phyloP scores from a whole-genome alignment of 2,113 vertebrate genomes.

The Mirza zaza region DNA sequence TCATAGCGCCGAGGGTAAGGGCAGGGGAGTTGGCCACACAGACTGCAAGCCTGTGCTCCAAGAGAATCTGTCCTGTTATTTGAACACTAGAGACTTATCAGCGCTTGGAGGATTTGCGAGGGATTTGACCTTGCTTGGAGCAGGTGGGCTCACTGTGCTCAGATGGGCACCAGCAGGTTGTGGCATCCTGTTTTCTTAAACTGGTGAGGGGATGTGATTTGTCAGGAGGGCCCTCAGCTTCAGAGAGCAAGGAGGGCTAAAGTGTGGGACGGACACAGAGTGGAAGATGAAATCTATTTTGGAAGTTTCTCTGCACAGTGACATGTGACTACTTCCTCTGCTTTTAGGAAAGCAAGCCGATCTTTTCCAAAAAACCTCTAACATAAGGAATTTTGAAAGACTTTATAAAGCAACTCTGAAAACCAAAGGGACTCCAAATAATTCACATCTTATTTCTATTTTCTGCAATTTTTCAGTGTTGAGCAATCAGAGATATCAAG shows the following conservation, averaged over 20 bases:
- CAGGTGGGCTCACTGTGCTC: neutral
- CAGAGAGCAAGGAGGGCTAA: neutral
- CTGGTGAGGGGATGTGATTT: neutral
- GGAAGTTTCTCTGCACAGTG: neutral
- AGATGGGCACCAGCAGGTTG: slow-evolving; percentile 49
- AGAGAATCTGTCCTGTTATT: neutral
- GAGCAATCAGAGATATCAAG: neutral
- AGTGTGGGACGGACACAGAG: neutral
- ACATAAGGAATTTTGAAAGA: neutral
- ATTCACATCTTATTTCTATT: neutral
- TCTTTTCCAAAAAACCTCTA: neutral
- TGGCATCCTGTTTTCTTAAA: neutral
- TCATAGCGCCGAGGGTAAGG: accelerated
- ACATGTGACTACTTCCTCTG: neutral
- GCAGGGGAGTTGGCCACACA: accelerated
- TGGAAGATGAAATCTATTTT: neutral
- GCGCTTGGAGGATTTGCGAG: slow-evolving; percentile 72
- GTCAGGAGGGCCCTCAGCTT: neutral
- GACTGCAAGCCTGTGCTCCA: neutral
- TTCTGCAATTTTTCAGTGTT: neutral
- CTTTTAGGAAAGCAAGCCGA: neutral
- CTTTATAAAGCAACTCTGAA: neutral
- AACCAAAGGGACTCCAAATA: neutral
- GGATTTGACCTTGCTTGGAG: neutral
- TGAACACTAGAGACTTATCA: neutral